These are phyloP conservation scores for Ceriagrion tenellum DNA, from an alignment of 2,888 invertebrate species.

Conservation along the genomic window DNA sequence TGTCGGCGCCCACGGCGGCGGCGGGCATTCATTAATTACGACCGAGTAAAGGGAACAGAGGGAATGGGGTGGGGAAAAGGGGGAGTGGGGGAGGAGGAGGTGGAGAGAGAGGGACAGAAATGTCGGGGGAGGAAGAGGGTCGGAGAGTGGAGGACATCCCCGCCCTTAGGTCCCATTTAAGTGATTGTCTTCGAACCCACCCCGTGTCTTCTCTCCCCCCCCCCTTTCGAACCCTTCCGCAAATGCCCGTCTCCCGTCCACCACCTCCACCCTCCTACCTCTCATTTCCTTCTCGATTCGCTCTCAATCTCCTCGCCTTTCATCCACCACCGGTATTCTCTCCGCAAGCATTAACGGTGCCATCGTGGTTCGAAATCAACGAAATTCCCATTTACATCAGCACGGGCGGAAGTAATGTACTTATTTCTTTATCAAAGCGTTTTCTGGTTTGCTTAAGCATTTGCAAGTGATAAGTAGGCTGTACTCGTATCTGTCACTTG, in stretches of 20 bases:
- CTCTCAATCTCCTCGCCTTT: conserved; percentile 7
- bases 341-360: conserved; percentile 8
- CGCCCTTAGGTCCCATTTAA: conserved; percentile 28
- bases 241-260: no score
- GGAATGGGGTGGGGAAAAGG: not conserved
- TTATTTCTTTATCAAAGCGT: no score
- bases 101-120: not conserved
- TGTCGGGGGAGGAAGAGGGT: not conserved
- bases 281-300: not conserved
- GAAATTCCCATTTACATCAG: not conserved
- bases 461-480: no score
- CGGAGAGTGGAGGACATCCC: not conserved
- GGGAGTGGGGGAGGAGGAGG: no score
- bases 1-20: conserved; percentile 28
- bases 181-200: conserved; percentile 38
- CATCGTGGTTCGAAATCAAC: not conserved
- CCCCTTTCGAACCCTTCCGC: not conserved
- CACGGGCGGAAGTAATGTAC: not conserved
- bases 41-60: not conserved
- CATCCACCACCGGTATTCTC: not conserved
- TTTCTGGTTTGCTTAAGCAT: no score
- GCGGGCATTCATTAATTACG: not conserved
- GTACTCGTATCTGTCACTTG: no score
- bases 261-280: not conserved
- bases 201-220: not conserved